Base-by-base conservation (phyloP, 2,113 vertebrate genomes). In the Regulus satrapa region DNA sequence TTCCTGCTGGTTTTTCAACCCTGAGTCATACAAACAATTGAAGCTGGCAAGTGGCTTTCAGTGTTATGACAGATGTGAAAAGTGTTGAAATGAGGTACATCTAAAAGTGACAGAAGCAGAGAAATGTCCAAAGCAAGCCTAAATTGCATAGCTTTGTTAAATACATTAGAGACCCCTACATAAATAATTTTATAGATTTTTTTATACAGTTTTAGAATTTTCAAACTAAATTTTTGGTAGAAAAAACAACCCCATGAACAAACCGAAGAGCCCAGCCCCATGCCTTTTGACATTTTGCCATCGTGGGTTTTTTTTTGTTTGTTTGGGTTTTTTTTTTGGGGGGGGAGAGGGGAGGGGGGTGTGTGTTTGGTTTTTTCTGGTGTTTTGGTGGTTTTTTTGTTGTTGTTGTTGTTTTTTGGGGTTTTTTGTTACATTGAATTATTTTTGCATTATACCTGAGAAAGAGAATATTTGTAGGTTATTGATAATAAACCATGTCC, bases 301-400 rank as follows among this genome's bases (percentile, higher is more conserved):
- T 58, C 26, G 3, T 45, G 14, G 17, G 24, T 54, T 55, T 31
- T 23, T 2, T 11, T 28, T n/a, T n/a, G n/a, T 55, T 51, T 25
- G 25, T 66, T 46, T 25, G 4, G 3, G 0, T 10, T 46, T 23
- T 8, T 13, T n/a, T 18, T 14, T n/a, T 51, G n/a, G n/a, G n/a
- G n/a, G n/a, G n/a, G n/a, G n/a, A n/a, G n/a, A n/a, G n/a, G n/a
- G n/a, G n/a, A n/a, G n/a, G n/a, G n/a, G n/a, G n/a, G n/a, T n/a
- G n/a, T n/a, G n/a, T n/a, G n/a, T n/a, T n/a, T n/a, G n/a, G n/a
- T n/a, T n/a, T n/a, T n/a, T n/a, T n/a, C n/a, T n/a, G n/a, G n/a
- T n/a, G n/a, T n/a, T n/a, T n/a, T n/a, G n/a, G n/a, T n/a, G n/a
- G n/a, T n/a, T n/a, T n/a, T n/a, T n/a, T n/a, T n/a, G n/a, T n/a